Percentiles rank a stretch among this genome's conserved stretches.
Conservation (phyloP, 2,113 vertebrate species). For the Bujurquina vittata region DNA sequence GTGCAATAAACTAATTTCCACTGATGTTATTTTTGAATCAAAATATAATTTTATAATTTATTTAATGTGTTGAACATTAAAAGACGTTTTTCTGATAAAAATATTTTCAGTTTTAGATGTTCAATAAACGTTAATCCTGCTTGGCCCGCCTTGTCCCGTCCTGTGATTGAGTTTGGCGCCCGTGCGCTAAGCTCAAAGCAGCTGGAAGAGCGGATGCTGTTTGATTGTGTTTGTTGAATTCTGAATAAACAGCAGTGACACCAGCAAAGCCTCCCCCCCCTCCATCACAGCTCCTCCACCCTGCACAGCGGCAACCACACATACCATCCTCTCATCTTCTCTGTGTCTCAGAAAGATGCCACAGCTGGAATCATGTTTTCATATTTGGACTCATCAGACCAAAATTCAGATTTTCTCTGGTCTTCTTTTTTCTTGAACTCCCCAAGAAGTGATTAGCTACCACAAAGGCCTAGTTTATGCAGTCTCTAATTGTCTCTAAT, state of each 20-base stretch:
- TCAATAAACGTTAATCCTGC: too few relatives aligned
- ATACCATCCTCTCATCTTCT: neutral
- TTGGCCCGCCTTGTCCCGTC: too few relatives aligned
- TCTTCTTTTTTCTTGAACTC: accelerated
- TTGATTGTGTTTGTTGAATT: neutral
- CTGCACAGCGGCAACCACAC: neutral
- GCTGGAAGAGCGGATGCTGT: accelerated
- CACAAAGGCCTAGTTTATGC: too few relatives aligned
- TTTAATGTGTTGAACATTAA: too few relatives aligned
- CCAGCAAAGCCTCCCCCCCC: accelerated
- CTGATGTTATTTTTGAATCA: too few relatives aligned
- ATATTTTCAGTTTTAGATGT: too few relatives aligned
- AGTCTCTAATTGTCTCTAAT: too few relatives aligned
- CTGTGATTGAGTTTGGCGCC: too few relatives aligned
- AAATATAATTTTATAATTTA: too few relatives aligned
- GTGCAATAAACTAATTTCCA: too few relatives aligned
- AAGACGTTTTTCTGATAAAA: too few relatives aligned
- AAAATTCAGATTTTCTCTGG: too few relatives aligned
- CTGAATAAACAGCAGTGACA: neutral
- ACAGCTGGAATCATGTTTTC: neutral
- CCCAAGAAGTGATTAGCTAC: neutral
- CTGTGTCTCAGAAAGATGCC: neutral
- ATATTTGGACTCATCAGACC: neutral
- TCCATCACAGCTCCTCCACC: neutral
- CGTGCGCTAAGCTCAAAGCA: neutral